Percentiles rank a stretch among this genome's conserved stretches.
phyloP scores from a whole-genome alignment of 2,888 invertebrate species.

The Barypeithes pellucidus region DNA sequence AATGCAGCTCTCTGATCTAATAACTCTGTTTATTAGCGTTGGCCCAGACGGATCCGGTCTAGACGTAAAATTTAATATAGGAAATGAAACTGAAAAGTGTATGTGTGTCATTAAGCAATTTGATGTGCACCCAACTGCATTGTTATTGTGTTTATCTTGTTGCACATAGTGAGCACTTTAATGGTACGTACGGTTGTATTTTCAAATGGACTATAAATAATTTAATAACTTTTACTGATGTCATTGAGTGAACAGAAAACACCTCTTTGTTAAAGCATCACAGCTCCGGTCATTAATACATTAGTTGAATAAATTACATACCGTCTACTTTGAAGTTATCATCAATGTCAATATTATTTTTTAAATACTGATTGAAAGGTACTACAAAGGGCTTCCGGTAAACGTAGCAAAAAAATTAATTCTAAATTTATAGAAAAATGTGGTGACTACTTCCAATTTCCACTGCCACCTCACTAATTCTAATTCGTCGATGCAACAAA shows the following conservation, averaged over 20 bases:
- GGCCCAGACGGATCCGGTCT: conserved; percentile 51
- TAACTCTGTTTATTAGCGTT: conserved; percentile 44
- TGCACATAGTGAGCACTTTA: conserved; percentile 7
- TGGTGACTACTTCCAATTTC: no score
- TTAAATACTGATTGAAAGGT: no score
- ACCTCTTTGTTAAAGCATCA: no score
- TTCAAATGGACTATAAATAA: background rate
- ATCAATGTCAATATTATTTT: no score
- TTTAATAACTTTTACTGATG: background rate
- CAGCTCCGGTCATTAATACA: no score
- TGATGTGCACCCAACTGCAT: conserved; percentile 39
- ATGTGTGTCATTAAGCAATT: conserved; percentile 48
- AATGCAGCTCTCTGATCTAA: conserved; percentile 34
- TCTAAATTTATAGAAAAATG: no score
- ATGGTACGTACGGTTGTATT: background rate
- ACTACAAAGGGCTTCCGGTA: no score
- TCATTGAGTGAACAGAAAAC: background rate
- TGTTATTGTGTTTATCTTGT: conserved; percentile 5
- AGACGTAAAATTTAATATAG: conserved; percentile 50
- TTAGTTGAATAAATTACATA: no score
- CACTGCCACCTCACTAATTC: no score
- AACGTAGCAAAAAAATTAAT: no score
- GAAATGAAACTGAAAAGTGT: conserved; percentile 51
- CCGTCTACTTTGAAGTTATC: no score
- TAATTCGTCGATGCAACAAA: no score